These are phyloP conservation scores for Fragum fragum DNA, from an alignment of 2,888 invertebrate genomes.

Conservation along the genomic window DNA sequence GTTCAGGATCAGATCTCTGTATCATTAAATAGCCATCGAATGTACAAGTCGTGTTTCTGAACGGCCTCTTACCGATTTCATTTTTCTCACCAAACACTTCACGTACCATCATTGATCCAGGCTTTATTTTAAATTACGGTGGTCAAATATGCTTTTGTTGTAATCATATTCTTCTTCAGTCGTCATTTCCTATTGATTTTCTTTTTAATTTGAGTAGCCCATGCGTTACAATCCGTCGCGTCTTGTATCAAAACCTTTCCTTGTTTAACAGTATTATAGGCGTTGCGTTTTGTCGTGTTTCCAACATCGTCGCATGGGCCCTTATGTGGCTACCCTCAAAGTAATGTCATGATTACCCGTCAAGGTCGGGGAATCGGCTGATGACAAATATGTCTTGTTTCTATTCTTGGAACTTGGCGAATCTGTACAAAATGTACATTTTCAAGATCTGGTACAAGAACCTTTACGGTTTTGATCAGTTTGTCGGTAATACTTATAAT, in stretches of 20 bases:
- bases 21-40: neutral
- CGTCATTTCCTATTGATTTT: neutral
- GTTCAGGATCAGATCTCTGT: neutral
- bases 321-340: conserved; percentile 35
- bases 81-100: neutral
- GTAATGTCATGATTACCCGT: conserved; percentile 27
- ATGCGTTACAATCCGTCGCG: conserved; percentile 20
- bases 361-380: neutral
- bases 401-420: conserved; percentile 46
- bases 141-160: neutral
- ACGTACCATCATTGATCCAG: conserved; percentile 22
- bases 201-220: neutral
- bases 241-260: no score
- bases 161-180: neutral
- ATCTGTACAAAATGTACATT: conserved; percentile 52
- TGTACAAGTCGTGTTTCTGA: neutral
- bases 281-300: conserved; percentile 31
- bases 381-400: conserved; percentile 33
- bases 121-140: conserved; percentile 2
- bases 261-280: conserved; percentile 41
- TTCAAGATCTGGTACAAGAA: conserved; percentile 10
- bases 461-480: conserved; percentile 3
- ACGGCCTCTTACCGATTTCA: neutral
- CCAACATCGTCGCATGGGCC: conserved; percentile 33
- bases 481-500: conserved; percentile 40